Evolutionary conservation across 2,888 invertebrate species (phyloP), one percentile per base, ranked within the genome.

Genomic region (Drosophila quasianomalipes): DNA sequence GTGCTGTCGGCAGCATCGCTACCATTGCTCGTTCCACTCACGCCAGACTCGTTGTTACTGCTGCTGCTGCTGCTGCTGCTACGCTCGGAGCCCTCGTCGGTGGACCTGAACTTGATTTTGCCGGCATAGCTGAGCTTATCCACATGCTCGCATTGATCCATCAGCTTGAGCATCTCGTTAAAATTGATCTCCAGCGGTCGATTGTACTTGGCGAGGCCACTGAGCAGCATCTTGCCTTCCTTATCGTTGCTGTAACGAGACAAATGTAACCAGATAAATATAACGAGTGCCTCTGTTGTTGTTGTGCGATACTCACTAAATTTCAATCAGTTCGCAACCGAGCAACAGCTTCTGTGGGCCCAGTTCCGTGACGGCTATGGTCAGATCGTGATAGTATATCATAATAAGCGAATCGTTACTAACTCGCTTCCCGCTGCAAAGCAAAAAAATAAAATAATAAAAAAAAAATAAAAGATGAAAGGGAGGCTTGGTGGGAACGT

Each of bases 281-380:
- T 28, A 44, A 51, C 33, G 39, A 51, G 39, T 69, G 35, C 26
- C 3, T n/a, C n/a, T 55, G 16, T 19, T 30, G 16, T 5, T 51
- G 22, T 35, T 31, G 26, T 26, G 16, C 12, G 22, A 16, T 91
- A 96, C 97, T 97, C 94, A 98, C 97, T 96, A 96, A 82, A 97
- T 96, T 95, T 98, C 97, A 91, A 97, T 96, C 85, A 98, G 95
- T 92, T 97, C 96, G 92, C 97, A 97, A 91, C 96, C 96, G 59
- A 96, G 94, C 70, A 97, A 94, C 85, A 96, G 93, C 92, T 96
- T 96, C 74, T 95, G 95, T 9, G 95, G 94, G 6, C 96, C 96
- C 70, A 97, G 94, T 92, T 97, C 97, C 54, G 97, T 96, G 52
- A 97, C 95, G 2, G 97, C 97, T 52, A 97, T 96, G 2, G 97